A percentile compares a stretch with the other conserved stretches of the same genome.
Evolutionary conservation across 2,888 invertebrate species (phyloP).

Genomic region (Rosalia funebris): DNA sequence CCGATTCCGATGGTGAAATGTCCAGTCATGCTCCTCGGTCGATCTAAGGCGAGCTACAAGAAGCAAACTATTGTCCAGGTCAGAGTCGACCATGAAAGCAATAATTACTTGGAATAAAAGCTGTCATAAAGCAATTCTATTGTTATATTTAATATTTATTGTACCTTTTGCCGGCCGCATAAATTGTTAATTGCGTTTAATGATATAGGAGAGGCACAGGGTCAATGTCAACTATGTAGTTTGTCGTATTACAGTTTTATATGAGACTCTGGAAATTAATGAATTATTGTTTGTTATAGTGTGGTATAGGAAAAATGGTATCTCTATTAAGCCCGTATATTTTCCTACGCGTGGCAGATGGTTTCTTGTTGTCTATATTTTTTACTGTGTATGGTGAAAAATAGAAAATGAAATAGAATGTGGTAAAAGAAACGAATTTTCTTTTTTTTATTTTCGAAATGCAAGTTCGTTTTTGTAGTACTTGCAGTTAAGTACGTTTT

Average conservation of each 20-base stretch:
- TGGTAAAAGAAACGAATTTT: too few species aligned
- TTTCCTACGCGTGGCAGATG: too few species aligned
- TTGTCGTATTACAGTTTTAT: not conserved
- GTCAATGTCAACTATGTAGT: constrained; percentile 14
- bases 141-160: constrained; percentile 11
- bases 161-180: not conserved
- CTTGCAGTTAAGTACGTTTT: too few species aligned
- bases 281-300: too few species aligned
- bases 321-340: too few species aligned
- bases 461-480: too few species aligned
- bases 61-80: constrained; percentile 19
- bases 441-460: too few species aligned
- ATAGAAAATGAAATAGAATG: too few species aligned
- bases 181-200: constrained; percentile 7
- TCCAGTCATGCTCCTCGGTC: constrained; percentile 15
- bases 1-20: constrained; percentile 20
- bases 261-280: not conserved
- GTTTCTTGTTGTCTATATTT: too few species aligned
- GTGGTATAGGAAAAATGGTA: too few species aligned
- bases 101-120: constrained; percentile 14
- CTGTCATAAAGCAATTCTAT: constrained; percentile 15
- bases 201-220: constrained; percentile 2
- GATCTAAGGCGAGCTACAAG: constrained; percentile 7
- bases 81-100: constrained; percentile 15
- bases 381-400: too few species aligned